A percentile compares a stretch with the other conserved stretches of the same genome.
Evolutionary conservation across 2,113 vertebrate genomes (phyloP).

Genomic region (Alces alces): DNA sequence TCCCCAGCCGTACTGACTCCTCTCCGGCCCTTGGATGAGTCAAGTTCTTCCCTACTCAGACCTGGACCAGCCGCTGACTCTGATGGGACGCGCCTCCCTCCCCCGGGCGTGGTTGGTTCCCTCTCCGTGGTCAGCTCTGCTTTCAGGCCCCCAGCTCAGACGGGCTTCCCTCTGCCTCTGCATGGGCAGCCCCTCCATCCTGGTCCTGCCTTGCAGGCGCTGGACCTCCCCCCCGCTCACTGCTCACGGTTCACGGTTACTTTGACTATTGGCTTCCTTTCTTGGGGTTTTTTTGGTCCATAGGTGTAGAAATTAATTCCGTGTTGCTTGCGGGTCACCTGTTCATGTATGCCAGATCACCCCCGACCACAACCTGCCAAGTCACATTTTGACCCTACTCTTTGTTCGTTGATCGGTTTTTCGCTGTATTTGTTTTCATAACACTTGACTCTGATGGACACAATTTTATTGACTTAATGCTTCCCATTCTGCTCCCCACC

Average conservation of each 20-base stretch:
- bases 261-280: background rate
- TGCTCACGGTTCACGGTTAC: accelerated
- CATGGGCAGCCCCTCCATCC: accelerated
- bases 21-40: background rate
- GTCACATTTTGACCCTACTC: background rate
- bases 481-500: accelerated
- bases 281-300: background rate
- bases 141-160: accelerated
- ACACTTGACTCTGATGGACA: background rate
- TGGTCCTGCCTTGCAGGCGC: accelerated
- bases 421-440: background rate
- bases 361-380: accelerated
- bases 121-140: accelerated
- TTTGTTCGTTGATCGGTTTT: background rate
- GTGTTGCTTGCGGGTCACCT: accelerated
- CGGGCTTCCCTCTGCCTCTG: accelerated
- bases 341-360: no score
- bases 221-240: accelerated
- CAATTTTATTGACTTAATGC: no score
- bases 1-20: accelerated
- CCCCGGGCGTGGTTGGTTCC: background rate
- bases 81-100: accelerated
- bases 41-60: background rate
- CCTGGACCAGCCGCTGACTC: accelerated
- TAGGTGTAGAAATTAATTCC: accelerated